These are phyloP conservation scores for Acronicta psi DNA, from an alignment of 2,888 invertebrate species.

Conservation along the genomic window DNA sequence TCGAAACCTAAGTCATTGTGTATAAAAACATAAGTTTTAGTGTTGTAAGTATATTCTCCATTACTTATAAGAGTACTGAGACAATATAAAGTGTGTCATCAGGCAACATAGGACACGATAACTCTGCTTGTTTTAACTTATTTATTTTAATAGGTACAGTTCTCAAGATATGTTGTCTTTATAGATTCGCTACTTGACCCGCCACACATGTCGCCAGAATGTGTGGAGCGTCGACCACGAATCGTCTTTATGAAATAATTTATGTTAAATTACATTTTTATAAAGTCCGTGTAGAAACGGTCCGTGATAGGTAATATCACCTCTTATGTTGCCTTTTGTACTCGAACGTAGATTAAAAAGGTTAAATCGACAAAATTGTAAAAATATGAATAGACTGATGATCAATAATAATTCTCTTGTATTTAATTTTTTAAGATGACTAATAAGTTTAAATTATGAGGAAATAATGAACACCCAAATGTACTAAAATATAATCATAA, in stretches of 20 bases:
- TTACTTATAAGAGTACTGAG: conserved; percentile 85
- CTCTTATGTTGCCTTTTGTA: conserved; percentile 86
- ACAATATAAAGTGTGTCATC: conserved; percentile 79
- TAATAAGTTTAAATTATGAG: conserved; percentile 87
- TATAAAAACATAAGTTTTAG: conserved; percentile 88
- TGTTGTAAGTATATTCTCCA: conserved; percentile 86
- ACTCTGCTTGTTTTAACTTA: conserved; percentile 83
- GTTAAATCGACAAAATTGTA: conserved; percentile 87
- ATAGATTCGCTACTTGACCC: conserved; percentile 59
- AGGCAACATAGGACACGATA: conserved; percentile 83
- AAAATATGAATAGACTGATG: conserved; percentile 89
- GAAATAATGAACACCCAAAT: conserved; percentile 71
- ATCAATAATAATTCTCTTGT: conserved; percentile 87
- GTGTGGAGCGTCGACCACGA: conserved; percentile 61
- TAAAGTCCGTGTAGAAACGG: conserved; percentile 78
- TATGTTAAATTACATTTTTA: conserved; percentile 81
- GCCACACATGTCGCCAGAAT: conserved; percentile 58
- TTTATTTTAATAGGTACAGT: conserved; percentile 80
- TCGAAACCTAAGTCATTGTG: conserved; percentile 89
- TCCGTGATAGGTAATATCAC: conserved; percentile 73
- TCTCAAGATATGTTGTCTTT: conserved; percentile 62
- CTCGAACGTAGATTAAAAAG: conserved; percentile 78
- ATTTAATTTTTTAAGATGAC: conserved; percentile 88
- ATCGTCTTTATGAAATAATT: conserved; percentile 74
- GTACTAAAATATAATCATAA: conserved; percentile 71